Conservation (phyloP, 92 coral and sea anemone species). For the Anthopleura xanthogrammica region DNA sequence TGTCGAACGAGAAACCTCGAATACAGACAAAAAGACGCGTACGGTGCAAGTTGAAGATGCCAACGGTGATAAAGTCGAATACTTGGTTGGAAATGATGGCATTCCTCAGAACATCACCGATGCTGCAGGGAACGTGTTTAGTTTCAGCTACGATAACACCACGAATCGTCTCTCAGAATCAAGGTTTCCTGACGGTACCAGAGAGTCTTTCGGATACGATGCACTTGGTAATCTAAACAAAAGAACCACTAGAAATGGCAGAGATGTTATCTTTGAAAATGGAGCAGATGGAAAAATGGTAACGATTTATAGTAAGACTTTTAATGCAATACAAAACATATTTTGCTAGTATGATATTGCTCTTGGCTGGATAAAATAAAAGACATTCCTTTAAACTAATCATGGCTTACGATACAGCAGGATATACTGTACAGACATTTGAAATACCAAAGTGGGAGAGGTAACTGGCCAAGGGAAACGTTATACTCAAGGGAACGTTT, state of each 20-base stretch:
- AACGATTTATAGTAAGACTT: neutral
- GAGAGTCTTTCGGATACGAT: constrained; percentile 50
- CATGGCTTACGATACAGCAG: too few species aligned
- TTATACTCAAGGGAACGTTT: too few species aligned
- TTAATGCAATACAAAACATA: too few species aligned
- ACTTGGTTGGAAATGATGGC: constrained; percentile 37
- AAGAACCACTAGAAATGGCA: constrained; percentile 55
- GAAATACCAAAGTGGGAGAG: too few species aligned
- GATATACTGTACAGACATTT: too few species aligned
- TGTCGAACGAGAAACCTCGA: constrained; percentile 39
- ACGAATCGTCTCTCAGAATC: constrained; percentile 26
- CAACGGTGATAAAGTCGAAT: constrained; percentile 49
- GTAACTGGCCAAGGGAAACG: too few species aligned
- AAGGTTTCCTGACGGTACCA: constrained; percentile 61
- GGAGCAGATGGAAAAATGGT: constrained; percentile 52
- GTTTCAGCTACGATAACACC: constrained; percentile 31
- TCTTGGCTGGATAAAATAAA: too few species aligned
- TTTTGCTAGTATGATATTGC: too few species aligned
- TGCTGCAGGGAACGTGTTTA: constrained; percentile 58
- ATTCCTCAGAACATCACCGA: constrained; percentile 53
- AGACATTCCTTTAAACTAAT: too few species aligned
- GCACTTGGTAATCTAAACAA: constrained; percentile 28
- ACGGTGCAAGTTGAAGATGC: constrained; percentile 50
- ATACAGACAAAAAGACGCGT: constrained; percentile 23
- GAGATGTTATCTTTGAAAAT: constrained; percentile 45